phyloP scores from a whole-genome alignment of 2,888 invertebrate genomes.

The Perithous albicinctus region DNA sequence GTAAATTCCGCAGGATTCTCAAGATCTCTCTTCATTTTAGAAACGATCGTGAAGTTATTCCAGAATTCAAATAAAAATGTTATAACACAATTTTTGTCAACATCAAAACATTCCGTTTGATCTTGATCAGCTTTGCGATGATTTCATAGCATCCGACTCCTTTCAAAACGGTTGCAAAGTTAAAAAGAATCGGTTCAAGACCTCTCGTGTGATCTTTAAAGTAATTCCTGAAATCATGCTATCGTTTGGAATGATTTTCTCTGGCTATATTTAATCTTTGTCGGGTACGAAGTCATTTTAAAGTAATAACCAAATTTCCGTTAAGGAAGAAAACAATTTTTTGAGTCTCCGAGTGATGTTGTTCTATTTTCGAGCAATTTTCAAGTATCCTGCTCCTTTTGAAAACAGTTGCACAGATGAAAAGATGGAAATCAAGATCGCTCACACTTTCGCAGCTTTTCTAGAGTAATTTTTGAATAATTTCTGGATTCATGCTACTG shows the following conservation, averaged over 20 bases:
- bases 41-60: background rate
- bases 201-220: too few species aligned
- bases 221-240: too few species aligned
- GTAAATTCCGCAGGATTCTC: conserved; percentile 1
- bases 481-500: background rate
- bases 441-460: background rate
- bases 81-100: background rate
- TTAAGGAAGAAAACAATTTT: too few species aligned
- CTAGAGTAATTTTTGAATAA: background rate
- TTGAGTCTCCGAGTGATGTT: too few species aligned
- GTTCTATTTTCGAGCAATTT: too few species aligned
- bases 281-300: too few species aligned
- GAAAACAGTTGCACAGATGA: background rate
- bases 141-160: too few species aligned
- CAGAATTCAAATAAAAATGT: background rate
- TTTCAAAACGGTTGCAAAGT: too few species aligned
- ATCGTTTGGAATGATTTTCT: too few species aligned
- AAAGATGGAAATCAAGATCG: background rate
- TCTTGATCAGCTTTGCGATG: background rate
- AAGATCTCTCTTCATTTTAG: background rate
- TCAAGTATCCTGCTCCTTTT: background rate
- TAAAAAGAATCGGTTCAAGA: too few species aligned
- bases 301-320: too few species aligned
- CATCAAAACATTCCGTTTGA: background rate
- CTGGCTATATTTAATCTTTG: too few species aligned